Conservation (phyloP, 2,113 vertebrate genomes). For the Theristicus caerulescens region DNA sequence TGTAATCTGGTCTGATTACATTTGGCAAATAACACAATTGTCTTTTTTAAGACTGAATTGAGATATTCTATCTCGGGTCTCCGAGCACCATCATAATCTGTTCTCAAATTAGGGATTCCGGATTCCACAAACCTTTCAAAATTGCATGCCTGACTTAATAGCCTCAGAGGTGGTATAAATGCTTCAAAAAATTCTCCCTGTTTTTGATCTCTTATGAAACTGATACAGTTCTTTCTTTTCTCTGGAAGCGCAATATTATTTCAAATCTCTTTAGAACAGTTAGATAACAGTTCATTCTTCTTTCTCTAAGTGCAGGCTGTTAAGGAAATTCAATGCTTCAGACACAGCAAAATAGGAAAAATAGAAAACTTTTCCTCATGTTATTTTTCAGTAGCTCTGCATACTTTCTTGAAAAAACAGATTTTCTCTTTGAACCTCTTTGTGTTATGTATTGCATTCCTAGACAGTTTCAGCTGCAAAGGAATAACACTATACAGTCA, state of each 20-base stretch:
- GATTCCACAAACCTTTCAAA: conserved; percentile 3
- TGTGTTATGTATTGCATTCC: not conserved
- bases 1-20: not conserved
- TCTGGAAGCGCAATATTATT: conserved; percentile 26
- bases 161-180: not conserved
- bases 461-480: not conserved
- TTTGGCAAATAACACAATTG: not conserved
- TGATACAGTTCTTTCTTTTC: not conserved
- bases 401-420: not conserved
- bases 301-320: not conserved
- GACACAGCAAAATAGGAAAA: not conserved
- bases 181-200: not conserved
- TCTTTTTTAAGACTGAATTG: not conserved
- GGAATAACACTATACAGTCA: not conserved
- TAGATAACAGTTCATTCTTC: not conserved
- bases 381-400: not conserved
- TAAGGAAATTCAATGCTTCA: conserved; percentile 4
- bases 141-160: not conserved
- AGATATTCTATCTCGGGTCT: not conserved
- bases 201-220: conserved; percentile 30
- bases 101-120: conserved; percentile 8
- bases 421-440: not conserved
- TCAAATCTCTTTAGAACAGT: conserved; percentile 26
- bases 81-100: fast-evolving
- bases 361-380: not conserved